Conservation (phyloP, 2,113 vertebrate species). For the Engystomops pustulosus region DNA sequence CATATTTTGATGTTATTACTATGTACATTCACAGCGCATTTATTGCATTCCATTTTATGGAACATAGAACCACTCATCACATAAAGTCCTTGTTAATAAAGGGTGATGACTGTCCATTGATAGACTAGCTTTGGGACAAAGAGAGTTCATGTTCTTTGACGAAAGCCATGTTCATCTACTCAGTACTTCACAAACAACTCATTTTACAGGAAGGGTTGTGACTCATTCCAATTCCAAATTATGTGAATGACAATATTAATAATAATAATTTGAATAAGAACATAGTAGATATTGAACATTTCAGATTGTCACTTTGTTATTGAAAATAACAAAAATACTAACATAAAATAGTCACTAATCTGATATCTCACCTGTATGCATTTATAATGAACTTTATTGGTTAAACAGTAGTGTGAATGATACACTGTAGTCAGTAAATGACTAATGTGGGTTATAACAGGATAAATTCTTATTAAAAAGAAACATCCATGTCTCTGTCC, state of each 20-base stretch:
- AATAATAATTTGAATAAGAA: slow-evolving; percentile 4
- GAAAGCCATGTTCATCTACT: slow-evolving; percentile 41
- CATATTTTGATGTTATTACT: background rate
- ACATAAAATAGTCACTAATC: no score
- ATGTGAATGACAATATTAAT: slow-evolving; percentile 3
- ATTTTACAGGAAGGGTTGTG: slow-evolving; percentile 38
- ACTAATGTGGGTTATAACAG: no score
- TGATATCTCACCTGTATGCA: no score
- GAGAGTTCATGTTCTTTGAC: slow-evolving; percentile 21
- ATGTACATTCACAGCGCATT: background rate
- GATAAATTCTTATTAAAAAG: no score
- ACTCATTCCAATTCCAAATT: slow-evolving; percentile 35
- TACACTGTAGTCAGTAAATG: no score
- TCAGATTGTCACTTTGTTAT: background rate
- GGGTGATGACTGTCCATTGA: slow-evolving; percentile 46
- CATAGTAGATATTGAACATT: background rate
- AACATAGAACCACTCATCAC: slow-evolving; percentile 36
- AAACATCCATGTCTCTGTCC: no score
- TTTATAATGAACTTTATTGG: no score
- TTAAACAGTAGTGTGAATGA: no score
- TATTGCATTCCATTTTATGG: slow-evolving; percentile 29
- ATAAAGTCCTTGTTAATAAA: slow-evolving; percentile 51
- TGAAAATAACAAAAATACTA: background rate
- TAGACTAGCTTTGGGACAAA: slow-evolving; percentile 35
- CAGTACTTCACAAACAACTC: slow-evolving; percentile 49